A percentile compares a stretch with the other conserved stretches of the same genome.
phyloP scores from a whole-genome alignment of 2,888 invertebrate genomes.

The Hirtodrosophila duncani region DNA sequence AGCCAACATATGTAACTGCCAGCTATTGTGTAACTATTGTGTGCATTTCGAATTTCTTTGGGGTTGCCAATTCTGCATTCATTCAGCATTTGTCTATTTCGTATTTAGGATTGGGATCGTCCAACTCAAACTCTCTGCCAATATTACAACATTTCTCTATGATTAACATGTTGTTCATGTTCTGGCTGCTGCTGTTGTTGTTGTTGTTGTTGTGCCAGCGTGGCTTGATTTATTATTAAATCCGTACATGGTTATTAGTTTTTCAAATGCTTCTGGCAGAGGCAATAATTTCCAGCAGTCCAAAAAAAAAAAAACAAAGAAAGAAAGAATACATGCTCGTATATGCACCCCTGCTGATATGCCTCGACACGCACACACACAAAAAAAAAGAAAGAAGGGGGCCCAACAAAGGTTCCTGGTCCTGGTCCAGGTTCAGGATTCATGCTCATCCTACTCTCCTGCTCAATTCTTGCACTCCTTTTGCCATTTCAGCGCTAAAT shows the following conservation, averaged over 20 bases:
- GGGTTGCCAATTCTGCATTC: conserved; percentile 13
- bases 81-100: conserved; percentile 51
- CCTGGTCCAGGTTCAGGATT: neutral
- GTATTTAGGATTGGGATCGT: conserved; percentile 40
- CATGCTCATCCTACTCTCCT: neutral
- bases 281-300: conserved; percentile 54
- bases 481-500: conserved; percentile 64
- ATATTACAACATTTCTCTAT: conserved; percentile 11
- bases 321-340: conserved; percentile 13
- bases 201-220: conserved; percentile 17
- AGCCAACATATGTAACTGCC: conserved; percentile 55
- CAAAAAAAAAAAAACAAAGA: no score
- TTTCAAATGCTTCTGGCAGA: conserved; percentile 45
- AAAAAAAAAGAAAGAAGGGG: conserved; percentile 14
- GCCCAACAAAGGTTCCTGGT: no score
- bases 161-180: conserved; percentile 6
- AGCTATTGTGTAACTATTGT: conserved; percentile 30
- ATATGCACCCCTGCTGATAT: conserved; percentile 31
- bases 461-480: conserved; percentile 32
- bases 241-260: conserved; percentile 71
- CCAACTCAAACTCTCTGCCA: conserved; percentile 18
- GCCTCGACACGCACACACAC: conserved; percentile 24
- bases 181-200: conserved; percentile 3
- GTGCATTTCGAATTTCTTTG: conserved; percentile 30
- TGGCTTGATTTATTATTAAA: conserved; percentile 71